Conservation (phyloP, 2,797 vertebrate genomes). For the Brachymystax lenok region DNA sequence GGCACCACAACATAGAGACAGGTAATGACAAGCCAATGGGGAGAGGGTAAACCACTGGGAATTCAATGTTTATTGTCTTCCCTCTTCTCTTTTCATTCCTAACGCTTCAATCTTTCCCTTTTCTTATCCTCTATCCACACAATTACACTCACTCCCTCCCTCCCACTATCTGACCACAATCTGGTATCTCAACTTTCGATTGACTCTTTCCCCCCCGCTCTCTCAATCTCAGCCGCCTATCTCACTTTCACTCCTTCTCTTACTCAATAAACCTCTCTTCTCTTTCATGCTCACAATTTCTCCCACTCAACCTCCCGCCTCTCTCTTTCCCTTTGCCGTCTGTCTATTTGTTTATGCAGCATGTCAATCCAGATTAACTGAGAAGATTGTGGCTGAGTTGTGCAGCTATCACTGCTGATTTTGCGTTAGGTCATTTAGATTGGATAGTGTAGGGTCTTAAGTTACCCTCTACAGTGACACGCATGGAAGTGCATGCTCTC, state of each 20-base stretch:
- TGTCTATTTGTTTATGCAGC: not conserved
- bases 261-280: conserved; percentile 8
- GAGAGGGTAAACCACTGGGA: conserved; percentile 47
- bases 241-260: conserved; percentile 8
- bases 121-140: conserved; percentile 11
- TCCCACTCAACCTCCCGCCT: not conserved
- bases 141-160: conserved; percentile 12
- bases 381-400: conserved; percentile 2
- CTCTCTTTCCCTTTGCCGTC: not conserved
- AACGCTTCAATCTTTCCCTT: not conserved
- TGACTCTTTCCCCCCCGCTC: not conserved
- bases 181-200: conserved; percentile 13
- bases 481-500: not conserved
- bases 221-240: not conserved
- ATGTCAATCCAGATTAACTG: conserved; percentile 13
- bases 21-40: conserved; percentile 57
- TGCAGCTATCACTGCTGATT: conserved; percentile 15
- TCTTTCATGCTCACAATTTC: conserved; percentile 1
- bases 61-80: conserved; percentile 40
- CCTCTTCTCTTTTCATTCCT: conserved; percentile 25
- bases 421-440: conserved; percentile 9
- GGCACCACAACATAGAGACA: conserved; percentile 50
- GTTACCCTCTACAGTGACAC: not conserved
- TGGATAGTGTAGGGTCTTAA: not conserved
- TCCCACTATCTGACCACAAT: conserved; percentile 16